Percentiles rank a stretch among this genome's conserved stretches.
Conservation (phyloP, 2,888 invertebrate genomes). For the Abrostola triplasia region DNA sequence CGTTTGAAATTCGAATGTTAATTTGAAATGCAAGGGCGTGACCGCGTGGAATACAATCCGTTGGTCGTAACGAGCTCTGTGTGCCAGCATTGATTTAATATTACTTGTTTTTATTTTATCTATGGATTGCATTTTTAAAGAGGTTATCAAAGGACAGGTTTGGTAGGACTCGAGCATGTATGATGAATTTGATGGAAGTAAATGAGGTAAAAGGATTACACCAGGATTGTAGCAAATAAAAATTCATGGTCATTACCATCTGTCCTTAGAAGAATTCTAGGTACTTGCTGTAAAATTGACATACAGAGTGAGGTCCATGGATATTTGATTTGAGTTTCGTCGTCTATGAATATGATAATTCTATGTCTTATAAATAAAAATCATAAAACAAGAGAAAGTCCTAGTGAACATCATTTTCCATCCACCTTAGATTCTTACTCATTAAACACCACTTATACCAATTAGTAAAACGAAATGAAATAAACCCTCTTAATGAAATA, state of each 20-base stretch:
- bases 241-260: too few relatives aligned
- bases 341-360: too few relatives aligned
- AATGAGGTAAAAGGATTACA: neutral
- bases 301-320: too few relatives aligned
- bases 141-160: too few relatives aligned
- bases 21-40: slow-evolving; percentile 79
- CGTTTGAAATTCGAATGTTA: slow-evolving; percentile 73
- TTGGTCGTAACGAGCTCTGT: slow-evolving; percentile 38
- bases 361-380: too few relatives aligned
- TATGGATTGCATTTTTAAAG: too few relatives aligned
- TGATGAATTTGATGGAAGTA: neutral
- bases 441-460: neutral
- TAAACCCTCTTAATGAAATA: neutral
- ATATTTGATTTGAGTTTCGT: too few relatives aligned
- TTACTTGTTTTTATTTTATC: slow-evolving; percentile 4
- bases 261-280: too few relatives aligned
- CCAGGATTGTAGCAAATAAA: too few relatives aligned
- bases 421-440: neutral
- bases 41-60: slow-evolving; percentile 67
- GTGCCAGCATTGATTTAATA: slow-evolving; percentile 34
- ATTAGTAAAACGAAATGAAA: neutral
- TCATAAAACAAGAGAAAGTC: too few relatives aligned
- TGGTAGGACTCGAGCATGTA: neutral
- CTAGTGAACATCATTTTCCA: too few relatives aligned
- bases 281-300: too few relatives aligned